These are phyloP conservation scores for Agonopterix heracliana DNA, from an alignment of 2,888 invertebrate genomes.

Conservation along the genomic window DNA sequence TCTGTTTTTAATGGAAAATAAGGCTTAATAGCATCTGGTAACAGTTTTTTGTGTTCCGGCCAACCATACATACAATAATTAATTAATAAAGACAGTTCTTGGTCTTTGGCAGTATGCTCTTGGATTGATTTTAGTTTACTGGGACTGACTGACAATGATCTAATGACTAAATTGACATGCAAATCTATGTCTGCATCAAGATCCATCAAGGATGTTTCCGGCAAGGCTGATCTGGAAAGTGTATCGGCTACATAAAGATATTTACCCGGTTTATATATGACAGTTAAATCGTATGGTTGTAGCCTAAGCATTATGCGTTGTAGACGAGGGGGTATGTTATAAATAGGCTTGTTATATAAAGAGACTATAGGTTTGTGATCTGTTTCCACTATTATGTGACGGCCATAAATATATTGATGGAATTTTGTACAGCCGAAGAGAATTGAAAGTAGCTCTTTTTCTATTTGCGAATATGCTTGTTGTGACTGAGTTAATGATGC, in stretches of 20 bases:
- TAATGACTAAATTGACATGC: slow-evolving; percentile 1
- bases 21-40: not conserved
- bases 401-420: slow-evolving; percentile 14
- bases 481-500: not conserved
- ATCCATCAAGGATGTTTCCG: slow-evolving; percentile 1
- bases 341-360: slow-evolving; percentile 9
- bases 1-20: slow-evolving; percentile 6
- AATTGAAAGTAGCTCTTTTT: slow-evolving; percentile 8
- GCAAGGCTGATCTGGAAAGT: slow-evolving; percentile 5
- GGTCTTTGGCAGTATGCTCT: not conserved
- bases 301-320: slow-evolving; percentile 13
- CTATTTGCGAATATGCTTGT: slow-evolving; percentile 2
- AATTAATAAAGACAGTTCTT: slow-evolving; percentile 1
- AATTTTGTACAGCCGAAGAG: slow-evolving; percentile 14
- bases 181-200: slow-evolving; percentile 3
- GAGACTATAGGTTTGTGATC: slow-evolving; percentile 13
- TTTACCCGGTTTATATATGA: slow-evolving; percentile 10
- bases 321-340: slow-evolving; percentile 7
- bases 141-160: slow-evolving; percentile 1
- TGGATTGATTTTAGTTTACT: slow-evolving; percentile 1
- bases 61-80: slow-evolving; percentile 10
- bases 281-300: slow-evolving; percentile 11
- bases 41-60: slow-evolving; percentile 11
- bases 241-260: slow-evolving; percentile 2
- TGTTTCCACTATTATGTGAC: slow-evolving; percentile 13